Conservation (phyloP, 1,140 invertebrate genomes). For the Zaprionus taronus region DNA sequence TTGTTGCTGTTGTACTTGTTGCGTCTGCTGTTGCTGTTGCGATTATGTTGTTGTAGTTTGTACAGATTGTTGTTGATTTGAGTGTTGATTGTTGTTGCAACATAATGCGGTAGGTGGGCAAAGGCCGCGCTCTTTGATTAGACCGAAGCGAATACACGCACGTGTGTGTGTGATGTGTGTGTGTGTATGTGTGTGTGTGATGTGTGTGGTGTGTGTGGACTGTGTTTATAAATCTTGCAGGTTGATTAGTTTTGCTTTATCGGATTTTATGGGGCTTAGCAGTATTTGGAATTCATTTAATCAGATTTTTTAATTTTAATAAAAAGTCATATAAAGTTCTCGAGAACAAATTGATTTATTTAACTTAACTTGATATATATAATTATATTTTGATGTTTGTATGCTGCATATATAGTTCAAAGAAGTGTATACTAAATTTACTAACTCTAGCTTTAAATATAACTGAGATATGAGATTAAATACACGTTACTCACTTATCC, state of each 20-base stretch:
- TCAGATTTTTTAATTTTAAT: neutral
- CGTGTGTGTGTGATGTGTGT: neutral
- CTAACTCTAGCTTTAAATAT: neutral
- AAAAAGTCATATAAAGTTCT: neutral
- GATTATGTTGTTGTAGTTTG: constrained; percentile 81
- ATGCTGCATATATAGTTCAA: too few relatives aligned
- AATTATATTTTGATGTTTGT: too few relatives aligned
- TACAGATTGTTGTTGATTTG: constrained; percentile 78
- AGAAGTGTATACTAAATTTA: too few relatives aligned
- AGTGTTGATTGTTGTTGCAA: constrained; percentile 77
- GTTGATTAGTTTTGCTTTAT: neutral
- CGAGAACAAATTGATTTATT: too few relatives aligned
- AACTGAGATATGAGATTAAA: neutral
- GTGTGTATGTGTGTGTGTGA: neutral
- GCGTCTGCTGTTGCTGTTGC: constrained; percentile 1
- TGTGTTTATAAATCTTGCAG: neutral
- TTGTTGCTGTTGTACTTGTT: constrained; percentile 48
- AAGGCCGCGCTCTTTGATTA: constrained; percentile 43
- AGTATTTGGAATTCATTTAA: neutral
- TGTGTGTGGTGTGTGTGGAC: neutral
- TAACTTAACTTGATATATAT: too few relatives aligned
- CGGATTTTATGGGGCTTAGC: neutral
- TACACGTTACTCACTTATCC: too few relatives aligned
- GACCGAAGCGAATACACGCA: constrained; percentile 13
- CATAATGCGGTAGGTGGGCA: constrained; percentile 57